Percentiles rank a stretch among this genome's conserved stretches.
These are phyloP conservation scores for Monochamus saltuarius DNA, from an alignment of 1,140 invertebrate species.

Conservation along the genomic window DNA sequence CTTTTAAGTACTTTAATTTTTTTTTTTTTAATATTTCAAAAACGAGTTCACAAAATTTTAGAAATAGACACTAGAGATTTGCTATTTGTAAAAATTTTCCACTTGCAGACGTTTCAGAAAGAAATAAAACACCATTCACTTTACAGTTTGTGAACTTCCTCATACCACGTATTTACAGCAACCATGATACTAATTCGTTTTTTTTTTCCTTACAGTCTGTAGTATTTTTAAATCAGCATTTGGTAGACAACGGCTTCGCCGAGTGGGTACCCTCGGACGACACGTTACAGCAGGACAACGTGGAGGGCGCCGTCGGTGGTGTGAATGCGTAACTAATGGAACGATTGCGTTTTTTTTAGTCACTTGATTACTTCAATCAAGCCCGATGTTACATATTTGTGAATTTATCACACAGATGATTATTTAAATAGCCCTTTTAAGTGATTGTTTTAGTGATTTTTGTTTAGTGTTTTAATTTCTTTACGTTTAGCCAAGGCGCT, in stretches of 20 bases:
- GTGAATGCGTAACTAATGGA: neutral
- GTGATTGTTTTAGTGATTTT: conserved; percentile 7
- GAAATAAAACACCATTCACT: no score
- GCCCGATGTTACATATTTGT: conserved; percentile 19
- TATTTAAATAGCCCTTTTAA: conserved; percentile 7
- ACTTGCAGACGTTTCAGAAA: no score
- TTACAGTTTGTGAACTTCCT: no score
- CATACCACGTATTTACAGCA: neutral
- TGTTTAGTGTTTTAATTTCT: neutral
- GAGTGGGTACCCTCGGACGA: conserved; percentile 55
- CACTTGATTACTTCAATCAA: conserved; percentile 27
- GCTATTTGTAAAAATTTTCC: no score
- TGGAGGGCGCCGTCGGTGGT: conserved; percentile 7
- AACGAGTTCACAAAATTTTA: no score
- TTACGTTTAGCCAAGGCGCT: conserved; percentile 4
- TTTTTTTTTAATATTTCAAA: no score
- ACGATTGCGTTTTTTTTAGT: conserved; percentile 18
- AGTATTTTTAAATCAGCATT: conserved; percentile 67
- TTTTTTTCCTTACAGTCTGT: conserved; percentile 59
- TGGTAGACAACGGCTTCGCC: conserved; percentile 67
- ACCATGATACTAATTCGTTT: conserved; percentile 8
- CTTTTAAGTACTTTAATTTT: no score
- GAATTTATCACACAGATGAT: conserved; percentile 13
- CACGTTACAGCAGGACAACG: neutral
- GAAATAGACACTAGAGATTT: no score